A percentile compares a stretch with the other conserved stretches of the same genome.
phyloP scores from a whole-genome alignment of 2,113 vertebrate genomes.

The Thalassoma bifasciatum region DNA sequence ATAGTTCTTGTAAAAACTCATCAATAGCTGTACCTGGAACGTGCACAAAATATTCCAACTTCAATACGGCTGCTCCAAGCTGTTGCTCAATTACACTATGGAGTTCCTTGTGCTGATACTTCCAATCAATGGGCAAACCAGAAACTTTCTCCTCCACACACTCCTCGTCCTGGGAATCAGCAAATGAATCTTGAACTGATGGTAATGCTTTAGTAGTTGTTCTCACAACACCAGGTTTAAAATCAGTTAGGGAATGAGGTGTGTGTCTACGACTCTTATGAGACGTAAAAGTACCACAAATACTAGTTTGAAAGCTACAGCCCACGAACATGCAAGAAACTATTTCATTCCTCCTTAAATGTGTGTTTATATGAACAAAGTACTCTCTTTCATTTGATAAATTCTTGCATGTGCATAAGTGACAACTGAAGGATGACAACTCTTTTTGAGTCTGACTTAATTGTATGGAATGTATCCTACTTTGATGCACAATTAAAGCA shows the following conservation, averaged over 20 bases:
- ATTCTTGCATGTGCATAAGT: conserved; percentile 8
- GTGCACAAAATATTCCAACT: conserved; percentile 5
- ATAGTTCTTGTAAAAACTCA: neutral
- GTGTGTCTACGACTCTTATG: too few species aligned
- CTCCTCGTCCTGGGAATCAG: neutral
- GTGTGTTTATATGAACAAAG: conserved; percentile 45
- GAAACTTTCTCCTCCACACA: neutral
- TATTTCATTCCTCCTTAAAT: conserved; percentile 29
- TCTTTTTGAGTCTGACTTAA: neutral
- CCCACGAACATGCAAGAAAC: conserved; percentile 30
- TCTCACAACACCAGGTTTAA: conserved; percentile 30
- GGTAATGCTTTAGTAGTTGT: too few species aligned
- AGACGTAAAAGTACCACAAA: too few species aligned
- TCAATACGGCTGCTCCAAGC: conserved; percentile 38
- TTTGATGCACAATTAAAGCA: neutral
- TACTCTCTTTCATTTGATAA: conserved; percentile 30
- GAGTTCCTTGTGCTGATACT: conserved; percentile 23
- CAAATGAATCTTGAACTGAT: neutral
- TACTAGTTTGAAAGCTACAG: too few species aligned
- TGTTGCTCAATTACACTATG: conserved; percentile 19
- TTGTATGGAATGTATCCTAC: too few species aligned
- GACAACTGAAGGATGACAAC: conserved; percentile 4
- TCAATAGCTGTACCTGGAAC: conserved; percentile 1
- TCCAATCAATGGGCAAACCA: neutral
- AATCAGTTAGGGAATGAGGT: neutral